Percentiles rank a stretch among this genome's conserved stretches.
Conservation (phyloP, 2,113 vertebrate species). For the Cinclus mexicanus region DNA sequence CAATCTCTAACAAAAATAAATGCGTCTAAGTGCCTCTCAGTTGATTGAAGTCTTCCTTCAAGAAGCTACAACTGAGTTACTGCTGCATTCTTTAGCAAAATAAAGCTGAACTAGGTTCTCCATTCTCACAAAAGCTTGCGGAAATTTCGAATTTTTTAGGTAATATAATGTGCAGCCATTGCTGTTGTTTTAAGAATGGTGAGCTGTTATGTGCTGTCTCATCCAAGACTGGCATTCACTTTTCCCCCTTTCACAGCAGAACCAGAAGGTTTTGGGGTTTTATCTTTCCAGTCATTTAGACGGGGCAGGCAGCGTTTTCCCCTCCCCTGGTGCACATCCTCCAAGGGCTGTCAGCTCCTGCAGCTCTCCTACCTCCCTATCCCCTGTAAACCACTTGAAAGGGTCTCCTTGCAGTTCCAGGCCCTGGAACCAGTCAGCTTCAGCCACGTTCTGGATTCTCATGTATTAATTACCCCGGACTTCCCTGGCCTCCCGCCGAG, state of each 20-base stretch:
- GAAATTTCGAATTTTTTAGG: not conserved
- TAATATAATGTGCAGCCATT: not conserved
- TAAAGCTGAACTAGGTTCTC: not conserved
- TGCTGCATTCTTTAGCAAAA: not conserved
- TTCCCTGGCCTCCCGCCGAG: too few relatives aligned
- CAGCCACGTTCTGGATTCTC: accelerated
- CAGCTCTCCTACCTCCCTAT: not conserved
- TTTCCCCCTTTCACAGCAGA: not conserved
- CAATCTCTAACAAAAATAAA: not conserved
- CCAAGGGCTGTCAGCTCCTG: not conserved
- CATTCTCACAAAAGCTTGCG: not conserved
- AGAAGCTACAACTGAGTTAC: not conserved
- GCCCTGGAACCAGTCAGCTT: too few relatives aligned
- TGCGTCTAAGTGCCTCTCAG: not conserved
- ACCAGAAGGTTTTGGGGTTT: not conserved
- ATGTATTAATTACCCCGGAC: too few relatives aligned
- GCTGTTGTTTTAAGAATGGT: not conserved
- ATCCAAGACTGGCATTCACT: not conserved
- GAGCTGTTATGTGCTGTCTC: not conserved
- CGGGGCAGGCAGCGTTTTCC: not conserved
- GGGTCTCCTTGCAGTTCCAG: not conserved
- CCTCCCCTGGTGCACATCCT: not conserved
- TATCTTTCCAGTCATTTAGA: not conserved
- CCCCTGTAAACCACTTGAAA: not conserved
- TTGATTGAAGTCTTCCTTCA: not conserved